A percentile compares a stretch with the other conserved stretches of the same genome.
phyloP scores from a whole-genome alignment of 1,140 invertebrate genomes.

The Bombyx mori region ASM3026992v2 NC_085134.1:4996501-4997000 shows the following conservation, averaged over 20 bases:
- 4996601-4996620: slow-evolving; percentile 3
- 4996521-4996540: slow-evolving; percentile 12
- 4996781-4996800: neutral
- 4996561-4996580: slow-evolving; percentile 11
- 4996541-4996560: slow-evolving; percentile 10
- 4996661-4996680: slow-evolving; percentile 8
- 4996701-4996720: slow-evolving; percentile 4
- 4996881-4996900: no score
- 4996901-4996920: no score
- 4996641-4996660: slow-evolving; percentile 6
- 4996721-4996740: slow-evolving; percentile 5
- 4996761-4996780: neutral
- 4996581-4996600: slow-evolving; percentile 10
- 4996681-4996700: no score
- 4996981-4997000: no score
- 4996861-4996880: no score
- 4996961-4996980: no score
- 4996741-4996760: slow-evolving; percentile 10
- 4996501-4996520: slow-evolving; percentile 16
- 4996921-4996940: no score
- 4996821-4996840: neutral
- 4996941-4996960: no score
- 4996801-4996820: slow-evolving; percentile 2
- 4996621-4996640: neutral
- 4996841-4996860: no score